Evolutionary conservation across 37 sponge, comb jelly and placozoan species (phyloP), one percentile per base, ranked within the genome.

Genomic region (Haliclona indistincta): DNA sequence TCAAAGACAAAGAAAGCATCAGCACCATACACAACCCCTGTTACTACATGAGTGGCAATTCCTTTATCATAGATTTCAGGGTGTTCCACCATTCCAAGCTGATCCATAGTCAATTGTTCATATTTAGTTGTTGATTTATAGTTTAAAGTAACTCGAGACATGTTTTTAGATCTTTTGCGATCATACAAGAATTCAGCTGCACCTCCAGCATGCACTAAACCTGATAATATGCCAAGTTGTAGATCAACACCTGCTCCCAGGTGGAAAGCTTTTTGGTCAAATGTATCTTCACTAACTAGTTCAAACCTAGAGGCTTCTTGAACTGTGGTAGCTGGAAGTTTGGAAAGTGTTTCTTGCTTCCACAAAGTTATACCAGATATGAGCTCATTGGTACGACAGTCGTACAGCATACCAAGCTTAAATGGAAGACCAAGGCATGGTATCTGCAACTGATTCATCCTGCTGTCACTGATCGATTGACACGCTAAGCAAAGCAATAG

Each of bases 1-100:
- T 81, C 82, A 63, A 81, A 81, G 0, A 81, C 66, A 25, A 81
- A 72, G 56, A 81, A 81, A 28, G 82, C 82, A 15, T 81, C 82
- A 2, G 82, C 73, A 4, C 82, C 82, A 63, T 81, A 81, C 5
- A 63, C 11, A 6, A 81, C 49, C 3, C 55, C 82, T 22, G 73
- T 72, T 34, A 81, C 82, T n/a, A 81, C 56, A 35, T 81, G 82
- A 5, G 82, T 81, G 23, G 82, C 82, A 10, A 7, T 47, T 17
- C 30, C 25, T 4, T 81, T 71, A 0, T 64, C 67, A 22, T 62
- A 44, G 2, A 81, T 64, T 1, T 81, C 56, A 10, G 73, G 74
- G 63, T 72, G 43, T 33, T 71, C 55, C 3, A 81, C 43, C 13
- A 13, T 47, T 4, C 25, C 73, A 0, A 81, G 26, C 43, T 71